A percentile compares a stretch with the other conserved stretches of the same genome.
These are phyloP conservation scores for Plecotus auritus DNA, from an alignment of 2,113 vertebrate genomes.

Conservation along the genomic window DNA sequence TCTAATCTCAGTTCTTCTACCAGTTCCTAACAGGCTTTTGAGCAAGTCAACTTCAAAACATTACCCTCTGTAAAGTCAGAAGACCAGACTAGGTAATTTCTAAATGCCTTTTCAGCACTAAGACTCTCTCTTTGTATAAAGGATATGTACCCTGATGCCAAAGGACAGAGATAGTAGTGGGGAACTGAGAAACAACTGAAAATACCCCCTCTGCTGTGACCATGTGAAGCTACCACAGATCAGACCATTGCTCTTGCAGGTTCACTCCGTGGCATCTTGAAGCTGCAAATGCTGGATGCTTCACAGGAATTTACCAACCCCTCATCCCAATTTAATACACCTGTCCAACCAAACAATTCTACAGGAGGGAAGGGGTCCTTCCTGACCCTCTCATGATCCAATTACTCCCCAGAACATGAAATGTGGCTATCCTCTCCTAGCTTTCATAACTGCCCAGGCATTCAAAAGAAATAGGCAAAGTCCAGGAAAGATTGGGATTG, in stretches of 20 bases:
- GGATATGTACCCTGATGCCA: not conserved
- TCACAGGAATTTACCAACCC: not conserved
- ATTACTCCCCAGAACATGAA: not conserved
- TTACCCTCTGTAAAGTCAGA: not conserved
- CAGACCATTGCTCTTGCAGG: not conserved
- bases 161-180: not conserved
- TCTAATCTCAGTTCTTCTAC: not conserved
- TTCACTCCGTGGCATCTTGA: not conserved
- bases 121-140: not conserved
- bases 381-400: not conserved
- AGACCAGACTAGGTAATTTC: not conserved
- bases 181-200: not conserved
- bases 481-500: not conserved
- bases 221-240: not conserved
- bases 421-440: not conserved
- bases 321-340: constrained; percentile 14
- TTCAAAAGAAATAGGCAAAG: not conserved
- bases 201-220: not conserved
- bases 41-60: not conserved
- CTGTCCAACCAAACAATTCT: constrained; percentile 12
- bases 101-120: not conserved
- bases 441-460: not conserved
- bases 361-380: not conserved
- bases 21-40: not conserved
- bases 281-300: not conserved